These are phyloP conservation scores for Lateolabrax maculatus DNA, from an alignment of 2,797 vertebrate genomes.

Conservation along the genomic window DNA sequence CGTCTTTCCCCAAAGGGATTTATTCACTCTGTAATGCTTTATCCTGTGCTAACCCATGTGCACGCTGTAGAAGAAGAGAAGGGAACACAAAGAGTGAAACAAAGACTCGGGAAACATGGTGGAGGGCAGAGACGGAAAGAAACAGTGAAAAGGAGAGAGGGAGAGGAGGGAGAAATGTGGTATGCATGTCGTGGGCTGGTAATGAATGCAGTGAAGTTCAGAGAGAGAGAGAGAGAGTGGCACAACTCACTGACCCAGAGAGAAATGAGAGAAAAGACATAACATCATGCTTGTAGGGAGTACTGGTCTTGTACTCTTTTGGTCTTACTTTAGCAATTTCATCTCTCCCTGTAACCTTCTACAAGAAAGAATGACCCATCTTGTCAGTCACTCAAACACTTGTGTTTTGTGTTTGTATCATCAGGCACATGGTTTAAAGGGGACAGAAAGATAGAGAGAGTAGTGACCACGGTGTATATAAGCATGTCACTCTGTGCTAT, in stretches of 20 bases:
- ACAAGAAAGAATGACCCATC: no score
- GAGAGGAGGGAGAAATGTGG: not conserved
- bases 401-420: no score
- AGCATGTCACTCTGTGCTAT: no score
- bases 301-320: not conserved
- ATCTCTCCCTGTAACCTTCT: not conserved
- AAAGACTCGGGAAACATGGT: not conserved
- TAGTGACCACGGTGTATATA: no score
- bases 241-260: not conserved
- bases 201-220: conserved; percentile 19
- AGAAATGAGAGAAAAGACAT: not conserved
- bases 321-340: not conserved
- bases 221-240: not conserved
- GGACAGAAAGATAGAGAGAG: no score
- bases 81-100: conserved; percentile 11
- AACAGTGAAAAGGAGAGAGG: not conserved
- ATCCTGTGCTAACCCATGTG: conserved; percentile 66
- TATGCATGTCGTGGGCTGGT: conserved; percentile 26
- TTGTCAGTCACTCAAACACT: no score
- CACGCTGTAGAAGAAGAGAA: not conserved
- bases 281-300: not conserved
- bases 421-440: no score
- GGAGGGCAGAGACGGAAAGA: not conserved
- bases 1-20: conserved; percentile 82
- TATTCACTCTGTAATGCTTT: conserved; percentile 82